phyloP scores from a whole-genome alignment of 2,888 invertebrate species.

The Chaitophorus viminalis region DNA sequence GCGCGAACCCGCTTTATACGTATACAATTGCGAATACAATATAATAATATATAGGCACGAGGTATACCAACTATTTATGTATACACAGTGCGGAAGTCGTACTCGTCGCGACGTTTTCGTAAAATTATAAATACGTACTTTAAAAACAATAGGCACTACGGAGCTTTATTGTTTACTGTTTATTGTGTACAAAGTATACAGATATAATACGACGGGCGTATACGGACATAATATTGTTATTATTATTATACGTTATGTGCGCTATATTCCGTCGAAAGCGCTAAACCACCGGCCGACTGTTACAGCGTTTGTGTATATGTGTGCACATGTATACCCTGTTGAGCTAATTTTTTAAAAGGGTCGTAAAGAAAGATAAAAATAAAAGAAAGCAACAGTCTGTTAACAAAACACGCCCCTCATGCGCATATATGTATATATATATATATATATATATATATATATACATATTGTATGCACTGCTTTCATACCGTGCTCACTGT shows the following conservation, averaged over 20 bases:
- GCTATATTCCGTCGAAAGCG: background rate
- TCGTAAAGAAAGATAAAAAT: constrained; percentile 47
- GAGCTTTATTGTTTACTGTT: constrained; percentile 10
- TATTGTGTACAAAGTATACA: background rate
- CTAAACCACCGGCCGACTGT: background rate
- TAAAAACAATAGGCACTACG: background rate
- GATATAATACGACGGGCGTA: background rate
- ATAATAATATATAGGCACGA: too few species aligned
- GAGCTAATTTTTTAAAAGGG: constrained; percentile 53
- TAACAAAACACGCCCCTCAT: constrained; percentile 47
- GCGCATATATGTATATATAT: too few species aligned
- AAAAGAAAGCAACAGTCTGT: constrained; percentile 57
- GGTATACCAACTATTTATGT: background rate
- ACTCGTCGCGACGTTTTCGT: background rate
- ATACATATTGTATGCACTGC: too few species aligned
- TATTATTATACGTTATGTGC: background rate
- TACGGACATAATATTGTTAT: background rate
- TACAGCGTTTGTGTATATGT: background rate
- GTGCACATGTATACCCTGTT: background rate
- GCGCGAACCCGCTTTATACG: background rate
- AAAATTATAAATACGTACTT: background rate
- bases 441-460: too few species aligned
- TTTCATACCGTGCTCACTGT: background rate
- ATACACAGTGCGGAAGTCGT: background rate
- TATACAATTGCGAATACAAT: background rate